A percentile compares a stretch with the other conserved stretches of the same genome.
Conservation (phyloP, 2,113 vertebrate genomes). For the Gallinago paraguaiae region DNA sequence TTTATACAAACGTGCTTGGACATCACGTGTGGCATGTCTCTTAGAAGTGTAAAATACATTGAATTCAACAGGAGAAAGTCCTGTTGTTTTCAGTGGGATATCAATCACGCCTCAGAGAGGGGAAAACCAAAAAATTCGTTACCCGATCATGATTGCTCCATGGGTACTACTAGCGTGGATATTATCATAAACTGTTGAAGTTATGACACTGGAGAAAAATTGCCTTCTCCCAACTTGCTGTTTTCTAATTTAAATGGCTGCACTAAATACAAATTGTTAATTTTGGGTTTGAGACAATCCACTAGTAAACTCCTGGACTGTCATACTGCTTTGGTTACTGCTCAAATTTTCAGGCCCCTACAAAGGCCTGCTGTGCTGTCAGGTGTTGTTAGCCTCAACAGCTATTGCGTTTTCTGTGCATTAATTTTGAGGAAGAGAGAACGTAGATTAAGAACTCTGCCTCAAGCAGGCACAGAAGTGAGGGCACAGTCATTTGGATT, state of each 20-base stretch:
- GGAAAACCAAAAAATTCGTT: neutral
- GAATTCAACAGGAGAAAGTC: neutral
- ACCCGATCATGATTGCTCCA: neutral
- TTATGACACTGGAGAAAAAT: neutral
- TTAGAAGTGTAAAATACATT: neutral
- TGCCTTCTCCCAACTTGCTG: neutral
- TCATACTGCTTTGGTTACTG: neutral
- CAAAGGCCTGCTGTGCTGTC: neutral
- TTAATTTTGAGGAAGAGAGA: neutral
- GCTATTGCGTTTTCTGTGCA: neutral
- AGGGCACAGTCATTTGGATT: neutral
- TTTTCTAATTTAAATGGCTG: neutral
- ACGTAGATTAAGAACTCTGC: neutral
- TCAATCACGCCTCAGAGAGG: neutral
- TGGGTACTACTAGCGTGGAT: neutral
- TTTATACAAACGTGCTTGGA: neutral
- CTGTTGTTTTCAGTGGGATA: neutral
- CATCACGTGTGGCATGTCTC: neutral
- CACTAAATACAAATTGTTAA: neutral
- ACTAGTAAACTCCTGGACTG: neutral
- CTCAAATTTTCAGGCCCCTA: neutral
- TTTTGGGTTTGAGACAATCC: neutral
- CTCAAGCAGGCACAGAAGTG: neutral
- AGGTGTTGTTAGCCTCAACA: neutral
- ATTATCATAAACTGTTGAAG: neutral